Percentiles rank a stretch among this genome's conserved stretches.
These are phyloP conservation scores for Drosophila grimshawi DNA, from an alignment of 1,140 invertebrate genomes.

Conservation along the genomic window DNA sequence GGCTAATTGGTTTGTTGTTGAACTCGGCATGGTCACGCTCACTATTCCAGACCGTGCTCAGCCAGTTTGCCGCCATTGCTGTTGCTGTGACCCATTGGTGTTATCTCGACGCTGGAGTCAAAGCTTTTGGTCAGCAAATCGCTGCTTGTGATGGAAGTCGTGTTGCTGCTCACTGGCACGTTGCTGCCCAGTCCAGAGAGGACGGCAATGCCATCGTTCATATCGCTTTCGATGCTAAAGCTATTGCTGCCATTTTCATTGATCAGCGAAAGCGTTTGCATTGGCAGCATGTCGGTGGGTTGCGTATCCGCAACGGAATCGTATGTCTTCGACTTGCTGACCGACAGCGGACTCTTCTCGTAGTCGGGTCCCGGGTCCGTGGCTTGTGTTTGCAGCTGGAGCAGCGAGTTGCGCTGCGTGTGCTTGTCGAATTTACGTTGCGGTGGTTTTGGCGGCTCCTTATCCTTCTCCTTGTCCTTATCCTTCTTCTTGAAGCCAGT, in stretches of 20 bases:
- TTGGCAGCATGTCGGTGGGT: constrained; percentile 68
- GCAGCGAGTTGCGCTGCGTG: constrained; percentile 77
- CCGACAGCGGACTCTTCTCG: constrained; percentile 56
- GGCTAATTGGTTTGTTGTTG: constrained; percentile 60
- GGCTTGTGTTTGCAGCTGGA: constrained; percentile 75
- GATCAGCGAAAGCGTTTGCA: constrained; percentile 74
- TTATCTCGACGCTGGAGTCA: constrained; percentile 77
- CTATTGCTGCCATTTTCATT: constrained; percentile 80
- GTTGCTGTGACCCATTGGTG: constrained; percentile 66
- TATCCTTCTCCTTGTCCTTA: constrained; percentile 79
- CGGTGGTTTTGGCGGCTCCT: constrained; percentile 79
- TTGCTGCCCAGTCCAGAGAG: constrained; percentile 34
- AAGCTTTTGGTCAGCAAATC: constrained; percentile 80
- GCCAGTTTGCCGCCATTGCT: constrained; percentile 67
- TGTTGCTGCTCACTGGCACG: constrained; percentile 65
- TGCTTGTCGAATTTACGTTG: constrained; percentile 82
- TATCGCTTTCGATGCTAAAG: constrained; percentile 76
- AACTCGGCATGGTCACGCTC: constrained; percentile 31
- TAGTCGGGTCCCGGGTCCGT: constrained; percentile 34
- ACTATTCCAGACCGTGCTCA: constrained; percentile 65
- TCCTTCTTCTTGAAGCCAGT: constrained; percentile 84
- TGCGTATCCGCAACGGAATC: constrained; percentile 47
- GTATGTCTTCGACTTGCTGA: constrained; percentile 58
- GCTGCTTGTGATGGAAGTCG: constrained; percentile 80
- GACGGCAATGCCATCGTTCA: constrained; percentile 57